Conservation (phyloP, 2,888 invertebrate genomes). For the Ornithoptera priamus region DNA sequence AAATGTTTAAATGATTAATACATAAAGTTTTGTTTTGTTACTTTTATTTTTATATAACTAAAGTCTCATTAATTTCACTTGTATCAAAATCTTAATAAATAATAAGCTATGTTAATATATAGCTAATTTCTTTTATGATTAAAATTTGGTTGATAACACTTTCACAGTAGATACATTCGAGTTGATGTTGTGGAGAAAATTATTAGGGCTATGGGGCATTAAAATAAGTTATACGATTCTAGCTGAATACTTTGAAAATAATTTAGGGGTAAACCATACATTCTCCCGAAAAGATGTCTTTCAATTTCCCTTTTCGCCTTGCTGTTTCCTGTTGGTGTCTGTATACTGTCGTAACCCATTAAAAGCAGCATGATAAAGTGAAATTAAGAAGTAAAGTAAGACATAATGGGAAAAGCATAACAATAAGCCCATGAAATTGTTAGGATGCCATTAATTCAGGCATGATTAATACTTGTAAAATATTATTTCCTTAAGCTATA, state of each 20-base stretch:
- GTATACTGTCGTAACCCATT: constrained; percentile 85
- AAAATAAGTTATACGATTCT: constrained; percentile 50
- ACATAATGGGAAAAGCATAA: constrained; percentile 72
- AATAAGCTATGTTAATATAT: background rate
- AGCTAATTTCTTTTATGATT: background rate
- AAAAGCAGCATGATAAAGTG: constrained; percentile 83
- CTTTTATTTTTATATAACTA: background rate
- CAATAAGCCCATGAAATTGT: constrained; percentile 67
- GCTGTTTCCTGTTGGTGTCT: constrained; percentile 88
- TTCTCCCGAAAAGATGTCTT: constrained; percentile 92
- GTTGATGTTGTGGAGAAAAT: constrained; percentile 24
- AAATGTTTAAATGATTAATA: constrained; percentile 10
- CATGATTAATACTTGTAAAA: constrained; percentile 56
- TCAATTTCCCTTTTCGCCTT: constrained; percentile 91
- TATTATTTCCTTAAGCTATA: constrained; percentile 39
- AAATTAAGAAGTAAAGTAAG: constrained; percentile 76
- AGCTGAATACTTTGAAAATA: constrained; percentile 73
- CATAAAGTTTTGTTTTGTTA: constrained; percentile 1
- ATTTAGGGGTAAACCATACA: constrained; percentile 83
- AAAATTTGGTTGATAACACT: constrained; percentile 11
- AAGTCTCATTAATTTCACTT: constrained; percentile 26
- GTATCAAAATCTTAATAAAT: constrained; percentile 14
- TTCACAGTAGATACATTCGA: constrained; percentile 9
- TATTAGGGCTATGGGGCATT: constrained; percentile 29
- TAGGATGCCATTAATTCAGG: constrained; percentile 61